Evolutionary conservation across 2,113 vertebrate genomes (phyloP).

Genomic region (Todiramphus chloris): DNA sequence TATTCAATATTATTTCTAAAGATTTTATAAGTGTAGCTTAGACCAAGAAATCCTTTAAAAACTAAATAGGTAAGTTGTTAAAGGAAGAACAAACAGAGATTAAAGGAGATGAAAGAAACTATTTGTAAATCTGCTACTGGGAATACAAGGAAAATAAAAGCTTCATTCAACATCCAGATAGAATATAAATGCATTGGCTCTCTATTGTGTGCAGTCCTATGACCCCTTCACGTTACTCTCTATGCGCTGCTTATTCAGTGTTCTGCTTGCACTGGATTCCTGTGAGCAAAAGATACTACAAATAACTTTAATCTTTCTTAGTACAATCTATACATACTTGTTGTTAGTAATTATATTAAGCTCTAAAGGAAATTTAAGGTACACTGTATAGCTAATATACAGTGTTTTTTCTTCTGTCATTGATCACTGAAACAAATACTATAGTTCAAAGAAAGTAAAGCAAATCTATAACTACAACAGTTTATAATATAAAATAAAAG

Average conservation of each 20-base stretch:
- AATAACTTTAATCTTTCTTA: background rate
- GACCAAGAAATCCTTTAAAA: background rate
- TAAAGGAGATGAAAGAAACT: background rate
- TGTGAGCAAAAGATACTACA: background rate
- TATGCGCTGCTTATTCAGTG: background rate
- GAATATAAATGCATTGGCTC: background rate
- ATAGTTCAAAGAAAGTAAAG: background rate
- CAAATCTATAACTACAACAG: background rate
- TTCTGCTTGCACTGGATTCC: background rate
- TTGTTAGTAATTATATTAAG: background rate
- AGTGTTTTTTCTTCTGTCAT: background rate
- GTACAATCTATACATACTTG: background rate
- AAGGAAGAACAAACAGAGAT: background rate
- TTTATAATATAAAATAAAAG: background rate
- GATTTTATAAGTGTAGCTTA: background rate
- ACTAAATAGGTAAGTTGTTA: background rate
- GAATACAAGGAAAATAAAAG: background rate
- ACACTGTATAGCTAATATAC: fast-evolving
- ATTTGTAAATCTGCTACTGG: background rate
- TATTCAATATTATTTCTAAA: background rate
- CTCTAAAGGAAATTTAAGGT: background rate
- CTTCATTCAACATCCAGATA: background rate
- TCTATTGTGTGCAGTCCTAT: background rate
- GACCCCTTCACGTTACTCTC: background rate
- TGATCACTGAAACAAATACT: background rate